Conservation (phyloP, 1,140 invertebrate species). For the Episyrphus balteatus region DNA sequence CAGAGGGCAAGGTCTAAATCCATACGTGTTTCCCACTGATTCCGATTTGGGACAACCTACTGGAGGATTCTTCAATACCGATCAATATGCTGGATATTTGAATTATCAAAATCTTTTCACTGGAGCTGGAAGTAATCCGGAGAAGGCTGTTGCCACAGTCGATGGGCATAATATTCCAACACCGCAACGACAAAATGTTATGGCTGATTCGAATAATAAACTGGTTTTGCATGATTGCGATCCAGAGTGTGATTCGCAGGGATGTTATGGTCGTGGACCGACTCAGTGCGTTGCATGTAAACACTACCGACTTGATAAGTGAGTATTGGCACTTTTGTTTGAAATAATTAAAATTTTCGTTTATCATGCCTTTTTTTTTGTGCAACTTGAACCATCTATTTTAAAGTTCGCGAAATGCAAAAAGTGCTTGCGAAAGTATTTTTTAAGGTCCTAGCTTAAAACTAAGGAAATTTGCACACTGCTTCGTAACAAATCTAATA, state of each 20-base stretch:
- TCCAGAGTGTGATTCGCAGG: conserved; percentile 67
- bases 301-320: conserved; percentile 68
- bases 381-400: too few species aligned
- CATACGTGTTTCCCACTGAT: conserved; percentile 33
- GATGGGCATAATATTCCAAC: conserved; percentile 50
- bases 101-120: conserved; percentile 59
- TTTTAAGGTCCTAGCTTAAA: too few species aligned
- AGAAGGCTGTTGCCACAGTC: conserved; percentile 54
- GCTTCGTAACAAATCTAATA: too few species aligned
- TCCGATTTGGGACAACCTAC: conserved; percentile 29
- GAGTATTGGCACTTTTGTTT: too few species aligned
- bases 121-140: conserved; percentile 54
- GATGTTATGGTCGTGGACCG: conserved; percentile 70
- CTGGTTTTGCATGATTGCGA: conserved; percentile 64
- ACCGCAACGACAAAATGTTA: conserved; percentile 42
- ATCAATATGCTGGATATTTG: conserved; percentile 36
- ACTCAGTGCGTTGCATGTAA: conserved; percentile 70
- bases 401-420: too few species aligned
- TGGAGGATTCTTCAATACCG: conserved; percentile 45
- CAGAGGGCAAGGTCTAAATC: conserved; percentile 20
- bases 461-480: too few species aligned
- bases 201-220: conserved; percentile 46
- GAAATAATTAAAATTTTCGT: too few species aligned
- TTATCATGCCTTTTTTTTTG: too few species aligned
- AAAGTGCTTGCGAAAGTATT: too few species aligned